These are phyloP conservation scores for Ophion slaviceki DNA, from an alignment of 2,888 invertebrate species.

Conservation along the genomic window DNA sequence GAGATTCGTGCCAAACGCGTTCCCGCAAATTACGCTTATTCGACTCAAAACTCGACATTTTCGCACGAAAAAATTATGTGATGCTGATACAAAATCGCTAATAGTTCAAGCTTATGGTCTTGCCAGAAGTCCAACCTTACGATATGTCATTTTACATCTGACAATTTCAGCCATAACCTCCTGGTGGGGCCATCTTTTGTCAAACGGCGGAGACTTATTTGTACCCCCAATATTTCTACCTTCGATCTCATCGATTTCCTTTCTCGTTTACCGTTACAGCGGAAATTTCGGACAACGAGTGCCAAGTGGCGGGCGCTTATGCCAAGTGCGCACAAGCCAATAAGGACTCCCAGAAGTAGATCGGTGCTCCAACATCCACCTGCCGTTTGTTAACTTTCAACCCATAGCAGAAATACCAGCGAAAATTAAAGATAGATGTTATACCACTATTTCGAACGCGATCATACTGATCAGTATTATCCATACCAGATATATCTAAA, in stretches of 20 bases:
- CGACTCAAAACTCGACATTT: too few species aligned
- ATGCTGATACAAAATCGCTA: too few species aligned
- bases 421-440: too few species aligned
- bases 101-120: too few species aligned
- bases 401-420: not conserved
- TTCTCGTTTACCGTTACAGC: constrained; percentile 41
- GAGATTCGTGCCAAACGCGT: too few species aligned
- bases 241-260: not conserved
- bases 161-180: too few species aligned
- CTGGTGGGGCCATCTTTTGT: too few species aligned
- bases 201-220: too few species aligned
- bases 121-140: too few species aligned
- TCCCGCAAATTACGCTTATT: too few species aligned
- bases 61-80: too few species aligned
- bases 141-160: too few species aligned
- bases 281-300: constrained; percentile 53
- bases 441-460: not conserved
- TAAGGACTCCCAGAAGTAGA: constrained; percentile 1
- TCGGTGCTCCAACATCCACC: not conserved
- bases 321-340: constrained; percentile 29
- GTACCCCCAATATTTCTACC: not conserved
- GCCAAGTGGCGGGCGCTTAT: constrained; percentile 57
- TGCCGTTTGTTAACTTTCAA: not conserved
- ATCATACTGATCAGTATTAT: not conserved
- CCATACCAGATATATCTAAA: not conserved